Conservation (phyloP, 2,113 vertebrate genomes). For the Hyaena hyaena region DNA sequence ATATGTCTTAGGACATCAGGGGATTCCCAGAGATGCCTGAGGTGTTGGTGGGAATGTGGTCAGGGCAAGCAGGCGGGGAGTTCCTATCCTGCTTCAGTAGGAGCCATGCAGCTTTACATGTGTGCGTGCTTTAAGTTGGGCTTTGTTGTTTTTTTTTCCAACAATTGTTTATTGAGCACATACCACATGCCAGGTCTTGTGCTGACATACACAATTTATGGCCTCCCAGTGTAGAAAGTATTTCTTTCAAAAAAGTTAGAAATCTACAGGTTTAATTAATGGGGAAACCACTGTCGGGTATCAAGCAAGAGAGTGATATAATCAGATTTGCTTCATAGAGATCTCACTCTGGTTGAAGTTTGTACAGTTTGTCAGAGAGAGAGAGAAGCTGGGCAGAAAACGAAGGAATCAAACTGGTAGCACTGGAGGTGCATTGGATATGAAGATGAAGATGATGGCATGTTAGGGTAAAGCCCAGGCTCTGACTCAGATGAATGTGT, state of each 20-base stretch:
- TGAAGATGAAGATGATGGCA: not conserved
- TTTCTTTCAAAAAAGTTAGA: not conserved
- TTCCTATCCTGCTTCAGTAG: not conserved
- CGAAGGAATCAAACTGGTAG: not conserved
- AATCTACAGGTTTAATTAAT: not conserved
- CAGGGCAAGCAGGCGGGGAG: not conserved
- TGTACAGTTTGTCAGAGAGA: not conserved
- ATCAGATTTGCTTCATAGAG: conserved; percentile 18
- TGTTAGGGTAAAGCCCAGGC: not conserved
- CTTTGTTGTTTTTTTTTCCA: conserved; percentile 13
- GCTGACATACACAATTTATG: not conserved
- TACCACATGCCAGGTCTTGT: not conserved
- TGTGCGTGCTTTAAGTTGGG: not conserved
- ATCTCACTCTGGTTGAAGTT: not conserved
- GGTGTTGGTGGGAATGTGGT: not conserved
- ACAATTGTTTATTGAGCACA: not conserved
- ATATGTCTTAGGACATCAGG: not conserved
- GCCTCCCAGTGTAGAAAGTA: not conserved
- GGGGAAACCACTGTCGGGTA: not conserved
- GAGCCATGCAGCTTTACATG: not conserved
- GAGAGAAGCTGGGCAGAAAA: not conserved
- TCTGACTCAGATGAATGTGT: not conserved
- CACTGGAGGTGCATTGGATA: not conserved
- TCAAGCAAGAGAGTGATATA: not conserved
- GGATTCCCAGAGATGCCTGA: not conserved